Conservation (phyloP, 2,888 invertebrate genomes). For the Argyresthia goedartella region DNA sequence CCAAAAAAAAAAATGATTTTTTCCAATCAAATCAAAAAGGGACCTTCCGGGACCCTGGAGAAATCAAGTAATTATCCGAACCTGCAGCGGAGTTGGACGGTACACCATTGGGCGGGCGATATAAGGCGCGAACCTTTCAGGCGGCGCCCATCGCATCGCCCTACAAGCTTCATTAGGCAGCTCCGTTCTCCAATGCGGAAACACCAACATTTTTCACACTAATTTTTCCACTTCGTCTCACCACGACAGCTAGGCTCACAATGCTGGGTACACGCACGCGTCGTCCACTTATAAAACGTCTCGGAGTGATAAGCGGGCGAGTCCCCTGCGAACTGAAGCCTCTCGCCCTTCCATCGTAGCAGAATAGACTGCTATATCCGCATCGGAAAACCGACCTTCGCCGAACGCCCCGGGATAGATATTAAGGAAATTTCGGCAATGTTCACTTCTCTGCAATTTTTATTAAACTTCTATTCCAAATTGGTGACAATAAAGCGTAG, state of each 20-base stretch:
- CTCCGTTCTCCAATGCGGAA: constrained; percentile 56
- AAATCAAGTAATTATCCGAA: constrained; percentile 17
- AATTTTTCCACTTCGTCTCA: not conserved
- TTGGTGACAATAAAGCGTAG: not conserved
- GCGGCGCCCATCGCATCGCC: constrained; percentile 52
- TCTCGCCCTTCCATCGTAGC: not conserved
- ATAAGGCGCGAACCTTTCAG: constrained; percentile 56
- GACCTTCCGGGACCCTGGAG: not conserved
- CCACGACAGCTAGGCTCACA: constrained; percentile 30
- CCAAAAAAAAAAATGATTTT: not conserved
- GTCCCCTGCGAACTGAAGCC: constrained; percentile 54
- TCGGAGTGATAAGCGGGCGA: constrained; percentile 50
- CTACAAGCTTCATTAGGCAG: constrained; percentile 44
- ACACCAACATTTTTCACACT: constrained; percentile 47
- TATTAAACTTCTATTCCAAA: not conserved
- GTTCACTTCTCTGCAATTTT: too few species aligned
- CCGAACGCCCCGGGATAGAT: too few species aligned
- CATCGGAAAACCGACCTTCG: not conserved
- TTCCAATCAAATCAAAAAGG: not conserved
- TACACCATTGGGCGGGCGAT: constrained; percentile 41
- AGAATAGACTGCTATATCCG: not conserved
- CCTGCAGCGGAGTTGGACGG: constrained; percentile 49
- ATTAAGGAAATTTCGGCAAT: too few species aligned
- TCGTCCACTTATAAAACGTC: constrained; percentile 62
- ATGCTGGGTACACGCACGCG: constrained; percentile 42